Evolutionary conservation across 2,888 invertebrate species (phyloP), one percentile per base, ranked within the genome.

Genomic region (Pharmacophagus antenor): DNA sequence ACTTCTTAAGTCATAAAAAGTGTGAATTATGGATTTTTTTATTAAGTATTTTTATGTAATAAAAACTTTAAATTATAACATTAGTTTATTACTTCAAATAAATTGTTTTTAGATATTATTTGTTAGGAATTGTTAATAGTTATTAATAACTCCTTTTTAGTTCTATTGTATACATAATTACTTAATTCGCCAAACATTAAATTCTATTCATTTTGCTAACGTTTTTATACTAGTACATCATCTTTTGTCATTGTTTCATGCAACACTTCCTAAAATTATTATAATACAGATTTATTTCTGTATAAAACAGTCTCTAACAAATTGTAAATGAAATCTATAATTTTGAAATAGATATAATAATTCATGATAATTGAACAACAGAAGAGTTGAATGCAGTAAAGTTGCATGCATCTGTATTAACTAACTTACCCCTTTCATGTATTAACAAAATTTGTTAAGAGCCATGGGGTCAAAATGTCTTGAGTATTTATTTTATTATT

Each of bases 401-500:
- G 22, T 47, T 47, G 23, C 15, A 47, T 47, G 22, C 47, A 25
- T 48, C 48, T 27, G n/a, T 37, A 55, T 50, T 23, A 47, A 31
- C 44, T 46, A 44, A 61, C 61, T 61, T 51, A 61, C 61, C 61
- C 61, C 61, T 61, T 56, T 53, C 56, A 56, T 22, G 52, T 41
- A 56, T 21, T 52, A 61, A 46, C 44, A 18, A 51, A 37, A 46
- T 47, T 42, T 47, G 25, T 48, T 42, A 58, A 49, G 21, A 56
- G 31, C 22, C 41, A 47, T 56, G 50, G 25, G 22, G 20, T 42
- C 15, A n/a, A 20, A 31, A 15, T 27, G n/a, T 52, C 18, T 42
- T 1, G n/a, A 20, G n/a, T 37, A 17, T 54, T 54, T 48, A 18
- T n/a, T 42, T 54, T 10, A 8, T 48, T 48, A 42, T 42, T 42